A percentile compares a stretch with the other conserved stretches of the same genome.
Evolutionary conservation across 2,797 vertebrate genomes (phyloP).

Genomic region (Selene dorsalis): DNA sequence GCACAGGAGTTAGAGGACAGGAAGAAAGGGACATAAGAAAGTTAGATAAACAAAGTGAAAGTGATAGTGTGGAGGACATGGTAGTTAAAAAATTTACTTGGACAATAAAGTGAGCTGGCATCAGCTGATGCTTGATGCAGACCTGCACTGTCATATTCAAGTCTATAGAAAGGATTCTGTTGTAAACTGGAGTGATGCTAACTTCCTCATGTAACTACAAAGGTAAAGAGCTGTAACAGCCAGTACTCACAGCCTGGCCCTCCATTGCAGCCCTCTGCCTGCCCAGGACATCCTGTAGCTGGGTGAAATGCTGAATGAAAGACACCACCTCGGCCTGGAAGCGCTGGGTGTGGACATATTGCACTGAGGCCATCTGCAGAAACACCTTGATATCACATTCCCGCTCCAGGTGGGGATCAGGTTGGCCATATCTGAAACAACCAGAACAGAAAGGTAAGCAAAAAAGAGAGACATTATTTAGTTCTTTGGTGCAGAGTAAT

Average conservation of each 20-base stretch:
- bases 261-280: constrained; percentile 95
- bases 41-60: background rate
- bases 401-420: constrained; percentile 86
- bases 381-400: constrained; percentile 90
- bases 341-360: constrained; percentile 97
- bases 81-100: background rate
- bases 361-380: constrained; percentile 95
- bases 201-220: background rate
- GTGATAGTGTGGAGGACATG: background rate
- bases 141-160: background rate
- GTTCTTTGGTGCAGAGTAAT: background rate
- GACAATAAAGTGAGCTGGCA: background rate
- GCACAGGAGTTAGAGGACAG: background rate
- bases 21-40: too few species aligned
- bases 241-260: constrained; percentile 91
- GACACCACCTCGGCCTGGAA: constrained; percentile 96
- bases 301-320: constrained; percentile 97
- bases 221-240: background rate
- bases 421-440: constrained; percentile 85
- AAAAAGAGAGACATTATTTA: background rate
- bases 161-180: background rate
- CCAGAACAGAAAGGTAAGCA: background rate
- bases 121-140: background rate
- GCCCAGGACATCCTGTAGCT: constrained; percentile 95
- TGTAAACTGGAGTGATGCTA: background rate